Evolutionary conservation across 1,140 invertebrate species (phyloP).

Genomic region (Drosophila simulans): DNA sequence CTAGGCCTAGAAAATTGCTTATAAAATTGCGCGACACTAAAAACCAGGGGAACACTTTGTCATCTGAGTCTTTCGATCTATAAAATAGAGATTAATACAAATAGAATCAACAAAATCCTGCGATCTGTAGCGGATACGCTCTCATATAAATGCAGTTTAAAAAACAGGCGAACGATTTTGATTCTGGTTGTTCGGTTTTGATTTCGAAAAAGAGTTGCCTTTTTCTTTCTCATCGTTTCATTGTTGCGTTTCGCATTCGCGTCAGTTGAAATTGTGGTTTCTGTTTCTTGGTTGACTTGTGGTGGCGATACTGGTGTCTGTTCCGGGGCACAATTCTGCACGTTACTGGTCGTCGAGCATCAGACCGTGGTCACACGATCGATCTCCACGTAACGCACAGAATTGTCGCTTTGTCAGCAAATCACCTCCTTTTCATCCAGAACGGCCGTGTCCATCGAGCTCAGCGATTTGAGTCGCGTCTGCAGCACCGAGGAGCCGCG

Average conservation of each 20-base stretch:
- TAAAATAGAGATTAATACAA: constrained; percentile 64
- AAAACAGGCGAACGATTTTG: constrained; percentile 78
- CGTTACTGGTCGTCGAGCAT: constrained; percentile 83
- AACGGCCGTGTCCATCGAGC: constrained; percentile 90
- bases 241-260: constrained; percentile 68
- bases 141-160: constrained; percentile 67
- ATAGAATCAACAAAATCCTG: constrained; percentile 44
- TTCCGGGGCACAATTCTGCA: constrained; percentile 84
- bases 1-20: constrained; percentile 81
- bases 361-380: constrained; percentile 95
- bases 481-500: constrained; percentile 90
- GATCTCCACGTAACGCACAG: constrained; percentile 95
- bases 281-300: constrained; percentile 39
- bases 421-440: constrained; percentile 94
- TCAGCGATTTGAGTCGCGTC: constrained; percentile 90
- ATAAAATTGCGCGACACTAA: constrained; percentile 68
- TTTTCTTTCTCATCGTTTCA: constrained; percentile 57
- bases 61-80: constrained; percentile 42
- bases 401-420: constrained; percentile 97
- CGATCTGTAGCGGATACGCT: constrained; percentile 16
- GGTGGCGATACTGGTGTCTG: constrained; percentile 39
- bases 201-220: constrained; percentile 44
- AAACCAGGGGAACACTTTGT: constrained; percentile 27
- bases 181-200: constrained; percentile 52
- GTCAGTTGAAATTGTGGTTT: constrained; percentile 47